These are phyloP conservation scores for Acanthosepion esculentum DNA, from an alignment of 2,888 invertebrate species.

Conservation along the genomic window DNA sequence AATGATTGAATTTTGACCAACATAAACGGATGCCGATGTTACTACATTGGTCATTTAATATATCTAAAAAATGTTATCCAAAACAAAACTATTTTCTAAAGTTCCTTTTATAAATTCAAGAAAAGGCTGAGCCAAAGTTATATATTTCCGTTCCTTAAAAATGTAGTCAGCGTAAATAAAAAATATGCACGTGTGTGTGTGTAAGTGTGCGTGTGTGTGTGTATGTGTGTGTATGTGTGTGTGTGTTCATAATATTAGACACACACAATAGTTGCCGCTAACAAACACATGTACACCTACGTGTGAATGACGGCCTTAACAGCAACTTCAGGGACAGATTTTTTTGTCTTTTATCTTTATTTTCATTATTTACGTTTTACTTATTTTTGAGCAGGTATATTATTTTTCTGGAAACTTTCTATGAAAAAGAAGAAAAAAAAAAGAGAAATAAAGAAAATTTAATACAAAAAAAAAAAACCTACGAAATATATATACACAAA, in stretches of 20 bases:
- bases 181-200: background rate
- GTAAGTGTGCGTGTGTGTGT: too few species aligned
- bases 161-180: background rate
- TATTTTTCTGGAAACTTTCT: background rate
- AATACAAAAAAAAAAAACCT: background rate
- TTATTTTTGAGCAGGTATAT: constrained; percentile 33
- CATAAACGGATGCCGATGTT: too few species aligned
- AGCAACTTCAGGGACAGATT: constrained; percentile 10
- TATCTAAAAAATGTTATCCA: background rate
- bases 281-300: background rate
- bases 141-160: background rate
- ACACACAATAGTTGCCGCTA: background rate
- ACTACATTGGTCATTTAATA: background rate
- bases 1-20: too few species aligned
- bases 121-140: background rate
- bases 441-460: background rate
- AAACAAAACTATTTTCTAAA: constrained; percentile 18
- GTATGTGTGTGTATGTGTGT: background rate
- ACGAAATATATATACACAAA: background rate
- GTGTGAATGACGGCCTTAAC: background rate
- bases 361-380: background rate
- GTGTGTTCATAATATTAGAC: background rate
- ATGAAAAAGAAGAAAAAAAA: background rate
- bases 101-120: background rate
- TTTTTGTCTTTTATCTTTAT: background rate